Evolutionary conservation across 2,888 invertebrate genomes (phyloP), one percentile per base, ranked within the genome.

Genomic region (Palloptera scutellata): DNA sequence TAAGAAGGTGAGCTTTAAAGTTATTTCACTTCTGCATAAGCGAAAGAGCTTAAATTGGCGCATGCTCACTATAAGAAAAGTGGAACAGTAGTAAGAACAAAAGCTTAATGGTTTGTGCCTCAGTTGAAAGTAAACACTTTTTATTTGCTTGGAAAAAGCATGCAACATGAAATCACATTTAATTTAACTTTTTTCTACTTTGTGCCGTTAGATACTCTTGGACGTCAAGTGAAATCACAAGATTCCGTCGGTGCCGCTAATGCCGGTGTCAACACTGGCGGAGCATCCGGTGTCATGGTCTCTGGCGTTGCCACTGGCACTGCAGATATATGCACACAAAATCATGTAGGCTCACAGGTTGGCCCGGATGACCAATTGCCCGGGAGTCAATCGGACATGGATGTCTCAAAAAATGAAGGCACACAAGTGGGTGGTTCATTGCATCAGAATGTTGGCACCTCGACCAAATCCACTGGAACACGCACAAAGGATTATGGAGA

Each of bases 401-500:
- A 90, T 80, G 86, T 87, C 66, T 86, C 89, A 9, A 90, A 90
- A 82, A 93, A 92, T 0, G 94, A 94, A 83, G 93, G 93, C 1
- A 93, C 93, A 1, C 94, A 94, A 82, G 93, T 92, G 0, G 93
- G 93, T 13, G 93, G 92, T 1, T 77, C 92, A 0, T 84, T 93
- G 63, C 88, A 88, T 74, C 84, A 86, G 71, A 77, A 83, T 66
- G 86, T 86, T 52, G 86, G 88, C 43, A 86, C 88, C 48, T 89
- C 90, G 72, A 90, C 90, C 70, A 90, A 90, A 52, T 90, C 91
- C 0, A 88, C 89, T 11, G 88, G 88, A 61, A 88, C 88, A 42
- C 86, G 89, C 70, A 85, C 87, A 58, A 87, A 91, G 67, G 91
- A 92, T 78, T 82, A 82, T 68, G 89, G 89, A 71, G 91, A 89